A percentile compares a stretch with the other conserved stretches of the same genome.
Evolutionary conservation across 2,797 vertebrate genomes (phyloP).

Genomic region (Ibycter americanus): DNA sequence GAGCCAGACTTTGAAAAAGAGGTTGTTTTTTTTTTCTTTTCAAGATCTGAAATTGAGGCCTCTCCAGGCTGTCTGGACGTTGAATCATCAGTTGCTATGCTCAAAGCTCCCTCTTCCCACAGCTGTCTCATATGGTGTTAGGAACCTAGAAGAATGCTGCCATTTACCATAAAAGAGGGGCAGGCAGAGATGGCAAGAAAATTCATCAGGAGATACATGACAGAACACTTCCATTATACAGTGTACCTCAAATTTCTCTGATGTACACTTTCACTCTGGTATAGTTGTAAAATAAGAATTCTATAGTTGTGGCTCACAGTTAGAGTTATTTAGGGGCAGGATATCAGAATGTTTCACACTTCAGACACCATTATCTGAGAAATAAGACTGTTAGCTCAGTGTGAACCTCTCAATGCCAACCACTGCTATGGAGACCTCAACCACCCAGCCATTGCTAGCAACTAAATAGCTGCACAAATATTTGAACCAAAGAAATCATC

Average conservation of each 20-base stretch:
- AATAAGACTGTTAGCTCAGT: background rate
- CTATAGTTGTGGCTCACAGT: background rate
- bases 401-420: rapidly evolving
- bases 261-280: background rate
- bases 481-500: background rate
- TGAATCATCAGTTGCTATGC: background rate
- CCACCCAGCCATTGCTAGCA: background rate
- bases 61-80: background rate
- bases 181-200: background rate
- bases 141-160: background rate
- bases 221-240: background rate
- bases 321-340: background rate
- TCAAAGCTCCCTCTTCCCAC: background rate
- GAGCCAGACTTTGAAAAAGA: background rate
- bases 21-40: background rate
- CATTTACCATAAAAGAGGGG: background rate
- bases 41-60: background rate
- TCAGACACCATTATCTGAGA: background rate
- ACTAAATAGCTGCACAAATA: background rate
- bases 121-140: background rate
- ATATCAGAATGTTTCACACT: background rate
- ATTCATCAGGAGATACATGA: background rate
- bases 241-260: background rate
- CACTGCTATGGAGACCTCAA: background rate
- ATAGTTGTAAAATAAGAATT: background rate